Conservation (phyloP, 2,888 invertebrate genomes). For the Thymelicus sylvestris region DNA sequence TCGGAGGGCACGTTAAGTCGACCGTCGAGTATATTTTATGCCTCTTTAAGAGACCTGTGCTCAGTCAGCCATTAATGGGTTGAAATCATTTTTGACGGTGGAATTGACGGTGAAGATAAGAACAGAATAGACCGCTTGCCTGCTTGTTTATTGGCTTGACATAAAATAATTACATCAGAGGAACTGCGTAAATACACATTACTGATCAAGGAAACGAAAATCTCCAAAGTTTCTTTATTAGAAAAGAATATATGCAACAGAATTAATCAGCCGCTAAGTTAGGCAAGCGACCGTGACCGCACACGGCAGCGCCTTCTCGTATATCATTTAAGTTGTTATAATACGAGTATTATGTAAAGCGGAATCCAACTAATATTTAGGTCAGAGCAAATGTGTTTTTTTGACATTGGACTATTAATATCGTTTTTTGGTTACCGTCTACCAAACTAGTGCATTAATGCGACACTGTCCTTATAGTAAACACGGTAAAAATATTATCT, state of each 20-base stretch:
- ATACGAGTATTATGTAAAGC: constrained; percentile 19
- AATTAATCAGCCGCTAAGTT: constrained; percentile 9
- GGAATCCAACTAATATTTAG: constrained; percentile 10
- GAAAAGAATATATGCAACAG: constrained; percentile 9
- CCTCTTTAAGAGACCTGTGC: too few species aligned
- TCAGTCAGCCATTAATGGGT: too few species aligned
- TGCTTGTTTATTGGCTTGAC: too few species aligned
- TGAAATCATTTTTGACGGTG: too few species aligned
- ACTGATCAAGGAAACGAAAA: background rate
- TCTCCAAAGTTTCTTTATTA: background rate
- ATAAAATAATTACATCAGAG: too few species aligned
- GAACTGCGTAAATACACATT: too few species aligned
- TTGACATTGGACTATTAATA: background rate
- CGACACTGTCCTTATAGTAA: background rate
- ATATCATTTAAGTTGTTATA: background rate
- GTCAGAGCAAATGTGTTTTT: constrained; percentile 8
- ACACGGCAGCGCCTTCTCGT: background rate
- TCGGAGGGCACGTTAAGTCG: too few species aligned
- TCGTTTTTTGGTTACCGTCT: background rate
- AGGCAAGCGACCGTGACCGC: constrained; percentile 24
- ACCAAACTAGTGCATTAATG: background rate
- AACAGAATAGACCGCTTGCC: too few species aligned
- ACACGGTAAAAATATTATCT: too few species aligned
- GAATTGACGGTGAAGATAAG: too few species aligned
- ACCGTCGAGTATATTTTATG: too few species aligned